Evolutionary conservation across 2,113 vertebrate species (phyloP).

Genomic region (Hoplias malabaricus): DNA sequence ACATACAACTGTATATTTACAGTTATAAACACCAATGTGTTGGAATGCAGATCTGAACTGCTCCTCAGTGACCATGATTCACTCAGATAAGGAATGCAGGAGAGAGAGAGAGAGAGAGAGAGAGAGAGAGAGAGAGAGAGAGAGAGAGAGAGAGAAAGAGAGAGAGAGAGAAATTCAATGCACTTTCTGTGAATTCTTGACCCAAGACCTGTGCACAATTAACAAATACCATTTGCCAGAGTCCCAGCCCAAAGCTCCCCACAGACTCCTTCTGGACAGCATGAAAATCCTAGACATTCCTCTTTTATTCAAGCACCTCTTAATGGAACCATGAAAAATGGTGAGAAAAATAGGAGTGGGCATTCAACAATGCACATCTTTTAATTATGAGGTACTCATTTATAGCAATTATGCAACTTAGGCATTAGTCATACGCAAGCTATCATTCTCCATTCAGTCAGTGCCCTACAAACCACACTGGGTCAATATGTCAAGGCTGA

Average conservation of each 20-base stretch:
- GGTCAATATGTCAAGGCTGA: not conserved
- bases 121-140: not conserved
- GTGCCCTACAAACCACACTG: not conserved
- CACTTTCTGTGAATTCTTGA: not conserved
- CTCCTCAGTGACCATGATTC: slow-evolving; percentile 6
- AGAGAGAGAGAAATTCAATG: not conserved
- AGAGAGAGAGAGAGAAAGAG: not conserved
- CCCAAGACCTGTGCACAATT: not conserved
- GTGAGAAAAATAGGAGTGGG: not conserved
- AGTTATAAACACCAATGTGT: not conserved
- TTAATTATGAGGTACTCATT: not conserved
- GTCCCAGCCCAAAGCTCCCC: not conserved
- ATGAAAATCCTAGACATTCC: not conserved
- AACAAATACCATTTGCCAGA: not conserved
- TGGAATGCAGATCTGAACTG: slow-evolving; percentile 15
- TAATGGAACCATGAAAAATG: not conserved
- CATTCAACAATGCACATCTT: not conserved
- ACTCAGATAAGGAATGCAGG: not conserved
- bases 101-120: not conserved
- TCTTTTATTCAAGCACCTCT: not conserved
- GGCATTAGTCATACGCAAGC: not conserved
- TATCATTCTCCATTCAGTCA: not conserved
- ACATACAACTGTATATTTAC: not conserved
- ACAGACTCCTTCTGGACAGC: not conserved
- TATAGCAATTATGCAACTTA: not conserved